phyloP scores from a whole-genome alignment of 2,113 vertebrate genomes.

The Micronisus gabar region DNA sequence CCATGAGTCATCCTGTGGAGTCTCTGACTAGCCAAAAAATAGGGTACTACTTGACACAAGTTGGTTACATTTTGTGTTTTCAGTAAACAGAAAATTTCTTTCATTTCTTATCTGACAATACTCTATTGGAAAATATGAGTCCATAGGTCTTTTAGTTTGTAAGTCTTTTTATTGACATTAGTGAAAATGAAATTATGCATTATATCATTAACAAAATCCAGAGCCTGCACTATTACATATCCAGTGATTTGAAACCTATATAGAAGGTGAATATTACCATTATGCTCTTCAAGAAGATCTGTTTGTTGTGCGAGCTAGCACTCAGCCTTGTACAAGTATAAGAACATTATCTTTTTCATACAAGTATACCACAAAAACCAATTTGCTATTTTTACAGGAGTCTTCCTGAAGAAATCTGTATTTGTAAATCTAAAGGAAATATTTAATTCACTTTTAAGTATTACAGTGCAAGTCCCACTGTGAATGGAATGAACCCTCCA shows the following conservation, averaged over 20 bases:
- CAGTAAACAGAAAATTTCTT: neutral
- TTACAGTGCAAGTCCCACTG: neutral
- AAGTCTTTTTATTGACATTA: neutral
- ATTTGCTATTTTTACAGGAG: neutral
- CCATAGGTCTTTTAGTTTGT: neutral
- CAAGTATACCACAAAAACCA: neutral
- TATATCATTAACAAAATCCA: neutral
- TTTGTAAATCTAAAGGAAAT: neutral
- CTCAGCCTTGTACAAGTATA: neutral
- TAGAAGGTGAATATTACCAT: neutral
- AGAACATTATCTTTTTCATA: neutral
- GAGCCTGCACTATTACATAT: neutral
- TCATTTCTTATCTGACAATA: neutral
- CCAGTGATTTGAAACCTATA: neutral
- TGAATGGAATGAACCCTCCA: neutral
- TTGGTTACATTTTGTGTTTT: neutral
- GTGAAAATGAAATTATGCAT: neutral
- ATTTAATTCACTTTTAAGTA: neutral
- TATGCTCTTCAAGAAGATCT: neutral
- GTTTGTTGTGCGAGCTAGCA: neutral
- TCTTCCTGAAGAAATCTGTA: neutral
- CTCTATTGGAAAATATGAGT: neutral
- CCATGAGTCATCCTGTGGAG: neutral
- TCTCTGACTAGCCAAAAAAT: neutral
- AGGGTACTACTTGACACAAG: neutral